Base-by-base conservation (phyloP, 2,797 vertebrate genomes). In the Sciaenops ocellatus region DNA sequence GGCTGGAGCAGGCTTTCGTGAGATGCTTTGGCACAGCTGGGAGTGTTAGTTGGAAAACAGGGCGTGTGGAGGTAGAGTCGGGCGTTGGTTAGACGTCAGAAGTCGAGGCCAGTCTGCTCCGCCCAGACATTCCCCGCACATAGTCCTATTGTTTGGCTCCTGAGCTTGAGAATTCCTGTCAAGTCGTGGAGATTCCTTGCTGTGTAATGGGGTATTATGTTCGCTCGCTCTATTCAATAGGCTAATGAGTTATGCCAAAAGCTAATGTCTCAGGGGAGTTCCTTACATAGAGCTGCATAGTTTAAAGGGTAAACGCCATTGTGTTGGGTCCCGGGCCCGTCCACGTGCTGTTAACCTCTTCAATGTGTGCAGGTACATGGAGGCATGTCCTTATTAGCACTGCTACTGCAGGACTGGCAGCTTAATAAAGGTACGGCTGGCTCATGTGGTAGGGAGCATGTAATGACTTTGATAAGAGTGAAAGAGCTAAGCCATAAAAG, bases 181-280 rank as follows among this genome's bases (percentile, higher is more conserved):
- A 79, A 85, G 93, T 85, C 16, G 76, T 86, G 86, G 92, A 95
- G 94, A 95, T 94, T 95, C 92, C 93, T 93, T 3, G 64, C 73
- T 12, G 60, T 78, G 89, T 88, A 92, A 94, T 92, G 93, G 79
- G 78, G 90, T 79, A 93, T 95, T 95, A 94, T 95, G 90, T 93
- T 91, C 51, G 74, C 83, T 72, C 48, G 54, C 77, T 84, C 92
- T 87, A 93, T 95, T 95, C 90, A 94, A 90, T 69, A 82, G 83
- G 81, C 86, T 90, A 91, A 92, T 90, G 93, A 94, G 85, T 90
- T 89, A 71, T 81, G 84, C 80, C 90, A 87, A 74, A 86, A 82
- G 85, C 77, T 15, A 51, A 44, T 47, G 89, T 90, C 93, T 87
- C 91, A 18, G 69, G 92, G 92, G 94, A 94, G 89, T 87, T 73